Evolutionary conservation across 2,797 vertebrate species (phyloP).

Genomic region (Taenioides sp.): DNA sequence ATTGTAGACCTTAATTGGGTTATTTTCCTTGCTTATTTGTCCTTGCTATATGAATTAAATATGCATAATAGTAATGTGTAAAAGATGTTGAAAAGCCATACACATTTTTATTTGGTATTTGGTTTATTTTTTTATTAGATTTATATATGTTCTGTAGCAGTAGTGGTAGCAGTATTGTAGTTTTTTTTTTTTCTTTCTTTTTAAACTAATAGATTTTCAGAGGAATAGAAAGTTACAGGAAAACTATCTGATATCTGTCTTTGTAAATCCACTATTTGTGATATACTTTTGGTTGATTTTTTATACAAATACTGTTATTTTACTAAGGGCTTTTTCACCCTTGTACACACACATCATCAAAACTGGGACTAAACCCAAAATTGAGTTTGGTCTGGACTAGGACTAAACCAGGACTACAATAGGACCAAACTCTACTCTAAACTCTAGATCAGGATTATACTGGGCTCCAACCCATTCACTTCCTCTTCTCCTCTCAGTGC

Average conservation of each 20-base stretch:
- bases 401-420: not conserved
- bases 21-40: not conserved
- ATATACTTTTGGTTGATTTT: no score
- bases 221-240: no score
- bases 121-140: not conserved
- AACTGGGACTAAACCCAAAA: not conserved
- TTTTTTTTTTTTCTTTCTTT: no score
- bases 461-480: constrained; percentile 6
- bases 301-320: no score
- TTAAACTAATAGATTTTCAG: no score
- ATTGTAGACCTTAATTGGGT: not conserved
- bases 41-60: not conserved
- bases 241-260: no score
- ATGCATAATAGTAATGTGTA: not conserved
- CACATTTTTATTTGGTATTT: not conserved
- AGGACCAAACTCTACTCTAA: not conserved
- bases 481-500: constrained; percentile 24
- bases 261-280: no score
- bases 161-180: no score
- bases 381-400: not conserved
- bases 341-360: no score
- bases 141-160: no score
- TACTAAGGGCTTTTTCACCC: no score
- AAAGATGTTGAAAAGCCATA: not conserved
- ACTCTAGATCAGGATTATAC: not conserved